phyloP scores from a whole-genome alignment of 2,888 invertebrate genomes.

The Ctena decussata region DNA sequence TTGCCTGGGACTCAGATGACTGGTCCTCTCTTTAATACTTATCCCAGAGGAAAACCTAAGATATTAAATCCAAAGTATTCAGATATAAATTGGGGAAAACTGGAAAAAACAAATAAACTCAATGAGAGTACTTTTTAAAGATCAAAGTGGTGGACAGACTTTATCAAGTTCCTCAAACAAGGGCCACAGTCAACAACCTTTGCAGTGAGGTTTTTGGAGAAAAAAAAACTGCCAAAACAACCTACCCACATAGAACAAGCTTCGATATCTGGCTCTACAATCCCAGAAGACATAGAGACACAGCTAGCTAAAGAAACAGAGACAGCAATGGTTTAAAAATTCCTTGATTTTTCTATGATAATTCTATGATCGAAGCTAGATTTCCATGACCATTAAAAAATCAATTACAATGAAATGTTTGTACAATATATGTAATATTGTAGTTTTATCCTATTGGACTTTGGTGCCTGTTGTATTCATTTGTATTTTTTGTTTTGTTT shows the following conservation, averaged over 20 bases:
- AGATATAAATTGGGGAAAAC: neutral
- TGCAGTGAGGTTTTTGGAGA: neutral
- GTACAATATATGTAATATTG: too few species aligned
- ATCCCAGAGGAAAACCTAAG: neutral
- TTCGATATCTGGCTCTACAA: neutral
- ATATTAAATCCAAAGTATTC: conserved; percentile 1
- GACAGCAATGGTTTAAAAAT: neutral
- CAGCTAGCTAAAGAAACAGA: neutral
- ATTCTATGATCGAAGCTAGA: too few species aligned
- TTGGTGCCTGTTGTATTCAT: too few species aligned
- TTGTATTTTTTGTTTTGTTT: too few species aligned
- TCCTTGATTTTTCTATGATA: too few species aligned
- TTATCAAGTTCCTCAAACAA: neutral
- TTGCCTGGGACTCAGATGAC: neutral
- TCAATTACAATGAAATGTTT: too few species aligned
- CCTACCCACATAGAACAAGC: neutral
- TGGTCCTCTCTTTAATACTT: neutral
- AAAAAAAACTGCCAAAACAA: neutral
- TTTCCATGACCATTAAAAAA: too few species aligned
- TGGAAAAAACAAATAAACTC: neutral
- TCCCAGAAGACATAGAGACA: neutral
- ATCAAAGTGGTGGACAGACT: neutral
- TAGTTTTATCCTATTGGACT: too few species aligned
- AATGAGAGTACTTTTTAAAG: neutral
- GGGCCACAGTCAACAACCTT: neutral